Evolutionary conservation across 2,888 invertebrate species (phyloP).

Genomic region (Lordiphosa fenestrarum): DNA sequence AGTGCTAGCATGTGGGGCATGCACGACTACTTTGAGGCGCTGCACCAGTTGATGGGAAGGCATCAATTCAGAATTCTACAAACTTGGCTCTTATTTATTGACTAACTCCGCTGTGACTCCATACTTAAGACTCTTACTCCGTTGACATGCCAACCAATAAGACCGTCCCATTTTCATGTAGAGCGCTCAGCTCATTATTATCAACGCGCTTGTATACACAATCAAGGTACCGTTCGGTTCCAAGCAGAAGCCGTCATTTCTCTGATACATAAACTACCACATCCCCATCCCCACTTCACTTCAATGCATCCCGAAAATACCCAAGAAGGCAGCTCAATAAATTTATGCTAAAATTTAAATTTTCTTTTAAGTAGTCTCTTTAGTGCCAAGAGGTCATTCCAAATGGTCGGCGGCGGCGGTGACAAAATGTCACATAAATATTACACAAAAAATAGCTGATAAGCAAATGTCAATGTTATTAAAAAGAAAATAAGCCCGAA

Average conservation of each 20-base stretch:
- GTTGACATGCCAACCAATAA: not conserved
- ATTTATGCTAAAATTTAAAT: constrained; percentile 73
- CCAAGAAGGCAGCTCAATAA: constrained; percentile 48
- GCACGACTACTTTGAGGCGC: too few species aligned
- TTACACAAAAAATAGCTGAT: constrained; percentile 54
- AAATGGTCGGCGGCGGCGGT: constrained; percentile 45
- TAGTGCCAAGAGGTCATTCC: constrained; percentile 48
- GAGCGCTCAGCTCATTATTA: constrained; percentile 1
- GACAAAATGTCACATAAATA: constrained; percentile 71
- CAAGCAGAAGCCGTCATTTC: constrained; percentile 26
- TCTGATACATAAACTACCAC: constrained; percentile 46
- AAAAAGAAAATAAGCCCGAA: constrained; percentile 21
- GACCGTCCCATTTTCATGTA: not conserved
- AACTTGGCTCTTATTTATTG: constrained; percentile 6
- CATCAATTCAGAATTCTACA: constrained; percentile 12
- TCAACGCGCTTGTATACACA: constrained; percentile 17
- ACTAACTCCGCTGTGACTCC: not conserved
- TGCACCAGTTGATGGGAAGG: constrained; percentile 8
- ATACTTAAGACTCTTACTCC: not conserved
- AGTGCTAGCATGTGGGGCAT: too few species aligned
- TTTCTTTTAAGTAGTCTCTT: constrained; percentile 53
- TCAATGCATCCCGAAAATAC: constrained; percentile 17
- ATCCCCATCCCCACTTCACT: constrained; percentile 29
- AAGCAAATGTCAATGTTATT: constrained; percentile 68
- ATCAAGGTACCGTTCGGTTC: constrained; percentile 48